Base-by-base conservation (phyloP, 2,888 invertebrate genomes). In the Amiota minor region DNA sequence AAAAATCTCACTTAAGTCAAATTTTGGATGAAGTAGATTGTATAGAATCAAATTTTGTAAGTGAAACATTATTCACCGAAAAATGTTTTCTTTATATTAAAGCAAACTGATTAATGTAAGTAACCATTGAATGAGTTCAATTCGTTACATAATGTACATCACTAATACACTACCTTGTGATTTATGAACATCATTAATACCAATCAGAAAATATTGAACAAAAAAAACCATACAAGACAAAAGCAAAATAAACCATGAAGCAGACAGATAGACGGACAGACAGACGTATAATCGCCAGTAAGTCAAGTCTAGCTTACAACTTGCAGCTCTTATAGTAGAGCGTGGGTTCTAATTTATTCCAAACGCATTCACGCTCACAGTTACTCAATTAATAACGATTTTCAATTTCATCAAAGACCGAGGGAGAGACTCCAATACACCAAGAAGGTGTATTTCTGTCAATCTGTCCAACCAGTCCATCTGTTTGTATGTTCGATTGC, bases 131-230 rank as follows among this genome's bases (percentile, higher is more conserved):
- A 50, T 23, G n/a, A 12, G 23, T 53, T 45, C 11, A n/a, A 53
- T 45, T 53, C 35, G 14, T 55, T 16, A 35, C 35, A 2, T 35
- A 35, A 1, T 35, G 64, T 35, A 11, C 49, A 46, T 35, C 56
- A 45, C 70, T 53, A 56, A 47, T 16, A 46, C 47, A 12, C 35
- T 35, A 14, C 76, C 18, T 76, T 76, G 65, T 83, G 83, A 84
- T 81, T 81, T 81, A 83, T 83, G 81, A 72, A 56, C 72, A 77
- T 75, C 76, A 84, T 81, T 79, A 80, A 78, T 77, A 81, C 78
- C 78, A 81, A 79, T 84, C 84, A 80, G 80, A 70, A 70, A 72
- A 73, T 73, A 74, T 69, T 72, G 64, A 77, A 74, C 16, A 68
- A 49, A 50, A 20, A 55, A 70, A 14, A 70, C 45, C 14, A 18